Evolutionary conservation across 2,113 vertebrate species (phyloP).

Genomic region (Penelope pileata): DNA sequence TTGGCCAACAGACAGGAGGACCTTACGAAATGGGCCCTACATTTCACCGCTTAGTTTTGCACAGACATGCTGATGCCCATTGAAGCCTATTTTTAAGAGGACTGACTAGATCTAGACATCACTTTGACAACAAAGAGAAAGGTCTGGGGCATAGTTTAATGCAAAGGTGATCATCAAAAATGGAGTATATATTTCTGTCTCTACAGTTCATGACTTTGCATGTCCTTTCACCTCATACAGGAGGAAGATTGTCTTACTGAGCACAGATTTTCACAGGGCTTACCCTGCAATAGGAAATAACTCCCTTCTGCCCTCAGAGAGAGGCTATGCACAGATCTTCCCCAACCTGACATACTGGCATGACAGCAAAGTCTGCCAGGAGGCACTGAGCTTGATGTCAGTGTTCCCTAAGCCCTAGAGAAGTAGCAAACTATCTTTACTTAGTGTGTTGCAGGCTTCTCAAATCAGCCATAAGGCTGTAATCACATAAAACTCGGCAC

Average conservation of each 20-base stretch:
- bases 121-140: background rate
- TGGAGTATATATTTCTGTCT: background rate
- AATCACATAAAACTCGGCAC: constrained; percentile 76
- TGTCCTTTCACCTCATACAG: background rate
- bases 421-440: constrained; percentile 39
- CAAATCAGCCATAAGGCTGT: constrained; percentile 77
- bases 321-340: background rate
- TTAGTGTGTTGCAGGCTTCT: constrained; percentile 76
- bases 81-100: background rate
- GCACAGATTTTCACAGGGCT: background rate
- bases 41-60: background rate
- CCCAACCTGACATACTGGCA: background rate
- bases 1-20: background rate
- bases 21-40: background rate
- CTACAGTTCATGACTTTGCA: background rate
- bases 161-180: background rate
- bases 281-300: background rate
- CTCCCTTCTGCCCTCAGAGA: background rate
- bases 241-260: background rate
- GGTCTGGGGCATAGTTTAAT: background rate
- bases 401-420: background rate
- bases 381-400: background rate
- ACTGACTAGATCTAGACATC: background rate
- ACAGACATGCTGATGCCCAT: background rate
- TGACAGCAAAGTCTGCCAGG: background rate